phyloP scores from a whole-genome alignment of 1,140 invertebrate species.

The Conus betulinus region DNA sequence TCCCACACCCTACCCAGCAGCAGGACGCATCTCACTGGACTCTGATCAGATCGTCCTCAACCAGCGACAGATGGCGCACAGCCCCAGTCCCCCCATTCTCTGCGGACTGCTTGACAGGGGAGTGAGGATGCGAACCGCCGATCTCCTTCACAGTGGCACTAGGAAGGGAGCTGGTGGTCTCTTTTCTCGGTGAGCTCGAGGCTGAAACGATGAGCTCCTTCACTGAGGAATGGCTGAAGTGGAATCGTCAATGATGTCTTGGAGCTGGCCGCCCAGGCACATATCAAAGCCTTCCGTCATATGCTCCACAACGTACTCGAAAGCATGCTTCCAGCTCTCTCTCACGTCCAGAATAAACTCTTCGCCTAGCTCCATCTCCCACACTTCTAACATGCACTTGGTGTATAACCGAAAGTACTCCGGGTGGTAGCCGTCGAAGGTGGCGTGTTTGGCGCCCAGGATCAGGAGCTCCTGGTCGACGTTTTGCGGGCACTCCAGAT shows the following conservation, averaged over 20 bases:
- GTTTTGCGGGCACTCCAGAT: slow-evolving; percentile 50
- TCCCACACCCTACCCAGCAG: no score
- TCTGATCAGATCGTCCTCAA: background rate
- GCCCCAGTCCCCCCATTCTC: background rate
- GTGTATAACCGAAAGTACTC: slow-evolving; percentile 58
- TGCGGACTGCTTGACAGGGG: background rate
- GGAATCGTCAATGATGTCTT: slow-evolving; percentile 13
- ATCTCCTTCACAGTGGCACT: background rate
- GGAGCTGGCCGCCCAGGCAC: slow-evolving; percentile 43
- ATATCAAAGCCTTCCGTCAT: slow-evolving; percentile 61
- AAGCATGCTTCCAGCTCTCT: slow-evolving; percentile 54
- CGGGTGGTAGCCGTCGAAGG: slow-evolving; percentile 55
- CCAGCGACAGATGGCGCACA: background rate
- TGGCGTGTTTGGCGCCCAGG: slow-evolving; percentile 62
- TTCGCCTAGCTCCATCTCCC: slow-evolving; percentile 61
- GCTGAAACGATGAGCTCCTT: background rate
- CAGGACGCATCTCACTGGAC: background rate
- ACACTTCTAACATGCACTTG: slow-evolving; percentile 61
- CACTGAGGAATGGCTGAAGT: background rate
- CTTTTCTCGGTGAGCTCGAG: background rate
- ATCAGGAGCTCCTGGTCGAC: slow-evolving; percentile 55
- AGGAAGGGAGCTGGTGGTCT: background rate
- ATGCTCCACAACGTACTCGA: slow-evolving; percentile 55
- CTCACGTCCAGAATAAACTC: slow-evolving; percentile 61
- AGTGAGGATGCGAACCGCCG: background rate